Evolutionary conservation across 2,113 vertebrate species (phyloP).

Genomic region (Mirza zaza): DNA sequence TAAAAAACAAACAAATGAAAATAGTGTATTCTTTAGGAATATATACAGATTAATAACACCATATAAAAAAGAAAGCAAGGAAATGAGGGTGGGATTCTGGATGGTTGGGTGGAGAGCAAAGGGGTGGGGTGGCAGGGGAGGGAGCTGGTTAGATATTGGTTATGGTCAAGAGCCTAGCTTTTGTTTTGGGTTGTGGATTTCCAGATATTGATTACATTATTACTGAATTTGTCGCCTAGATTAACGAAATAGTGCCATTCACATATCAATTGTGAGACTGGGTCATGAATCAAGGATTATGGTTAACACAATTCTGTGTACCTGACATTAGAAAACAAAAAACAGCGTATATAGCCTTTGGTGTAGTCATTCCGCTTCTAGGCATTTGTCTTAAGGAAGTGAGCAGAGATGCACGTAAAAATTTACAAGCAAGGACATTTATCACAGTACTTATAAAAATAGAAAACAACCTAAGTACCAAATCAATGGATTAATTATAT

Average conservation of each 20-base stretch:
- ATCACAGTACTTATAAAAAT: not conserved
- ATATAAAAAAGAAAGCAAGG: not conserved
- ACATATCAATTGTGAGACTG: not conserved
- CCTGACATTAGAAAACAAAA: not conserved
- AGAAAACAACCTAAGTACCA: constrained; percentile 18
- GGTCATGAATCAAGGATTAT: not conserved
- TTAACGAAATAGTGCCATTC: not conserved
- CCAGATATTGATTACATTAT: not conserved
- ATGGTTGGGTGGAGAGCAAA: not conserved
- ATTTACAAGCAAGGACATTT: constrained; percentile 3
- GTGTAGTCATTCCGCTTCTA: not conserved
- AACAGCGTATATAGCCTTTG: not conserved
- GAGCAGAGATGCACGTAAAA: not conserved
- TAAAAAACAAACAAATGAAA: not conserved
- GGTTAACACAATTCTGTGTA: not conserved
- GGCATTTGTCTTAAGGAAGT: constrained; percentile 29
- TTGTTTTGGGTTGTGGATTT: not conserved
- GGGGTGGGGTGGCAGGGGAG: not conserved
- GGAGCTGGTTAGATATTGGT: not conserved
- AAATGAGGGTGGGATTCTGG: not conserved
- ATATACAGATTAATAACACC: not conserved
- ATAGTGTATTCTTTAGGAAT: not conserved
- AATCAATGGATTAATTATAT: constrained; percentile 7
- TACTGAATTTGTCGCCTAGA: not conserved
- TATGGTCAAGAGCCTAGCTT: not conserved